These are phyloP conservation scores for Ectemnius cavifrons DNA, from an alignment of 2,888 invertebrate species.

Conservation along the genomic window DNA sequence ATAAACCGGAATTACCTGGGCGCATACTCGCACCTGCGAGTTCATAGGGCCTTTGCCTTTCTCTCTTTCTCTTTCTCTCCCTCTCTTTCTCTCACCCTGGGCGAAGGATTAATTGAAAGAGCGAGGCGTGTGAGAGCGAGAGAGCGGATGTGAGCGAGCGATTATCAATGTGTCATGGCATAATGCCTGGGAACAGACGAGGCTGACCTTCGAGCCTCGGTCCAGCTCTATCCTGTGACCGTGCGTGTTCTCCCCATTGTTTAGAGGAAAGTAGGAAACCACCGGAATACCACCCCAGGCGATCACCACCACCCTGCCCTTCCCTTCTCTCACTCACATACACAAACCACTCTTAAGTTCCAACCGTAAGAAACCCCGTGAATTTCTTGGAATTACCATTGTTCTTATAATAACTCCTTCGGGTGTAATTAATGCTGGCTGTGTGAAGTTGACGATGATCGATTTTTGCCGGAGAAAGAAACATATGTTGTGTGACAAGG, in stretches of 20 bases:
- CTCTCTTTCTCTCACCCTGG: not conserved
- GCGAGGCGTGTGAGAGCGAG: not conserved
- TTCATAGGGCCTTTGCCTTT: conserved; percentile 27
- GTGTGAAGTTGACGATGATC: no score
- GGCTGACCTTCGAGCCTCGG: conserved; percentile 41
- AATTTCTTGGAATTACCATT: no score
- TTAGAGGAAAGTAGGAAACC: conserved; percentile 2
- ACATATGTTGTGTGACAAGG: no score
- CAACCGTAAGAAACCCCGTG: no score
- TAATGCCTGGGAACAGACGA: conserved; percentile 29
- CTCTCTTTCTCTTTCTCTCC: not conserved
- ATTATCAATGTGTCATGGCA: conserved; percentile 35
- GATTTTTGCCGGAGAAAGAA: no score
- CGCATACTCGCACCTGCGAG: conserved; percentile 24
- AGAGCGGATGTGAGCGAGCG: conserved; percentile 17
- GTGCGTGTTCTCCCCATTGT: not conserved
- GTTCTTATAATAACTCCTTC: no score
- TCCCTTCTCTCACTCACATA: no score
- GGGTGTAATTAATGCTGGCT: no score
- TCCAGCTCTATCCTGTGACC: not conserved
- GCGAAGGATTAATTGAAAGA: conserved; percentile 37
- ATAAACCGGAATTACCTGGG: not conserved
- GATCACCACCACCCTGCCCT: not conserved
- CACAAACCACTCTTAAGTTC: no score
- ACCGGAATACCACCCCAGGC: not conserved